Percentiles rank a stretch among this genome's conserved stretches.
phyloP scores from a whole-genome alignment of 2,888 invertebrate genomes.

The Sarcophaga carnaria region DNA sequence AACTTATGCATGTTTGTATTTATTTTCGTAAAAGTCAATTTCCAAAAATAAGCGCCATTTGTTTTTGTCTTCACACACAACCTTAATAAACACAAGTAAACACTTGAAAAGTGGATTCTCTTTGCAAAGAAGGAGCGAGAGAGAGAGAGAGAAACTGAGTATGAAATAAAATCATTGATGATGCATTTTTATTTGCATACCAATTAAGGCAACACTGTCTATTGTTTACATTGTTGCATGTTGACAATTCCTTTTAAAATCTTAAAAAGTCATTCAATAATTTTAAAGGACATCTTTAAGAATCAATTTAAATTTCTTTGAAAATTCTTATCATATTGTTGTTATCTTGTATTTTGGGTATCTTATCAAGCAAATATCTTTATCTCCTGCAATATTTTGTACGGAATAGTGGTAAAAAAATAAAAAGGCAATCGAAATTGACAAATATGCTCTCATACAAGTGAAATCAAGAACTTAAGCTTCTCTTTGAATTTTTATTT shows the following conservation, averaged over 20 bases:
- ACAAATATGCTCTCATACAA: too few relatives aligned
- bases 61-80: constrained; percentile 13
- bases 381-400: too few relatives aligned
- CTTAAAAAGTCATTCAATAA: background rate
- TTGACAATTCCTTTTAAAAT: background rate
- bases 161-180: background rate
- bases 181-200: background rate
- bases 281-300: background rate
- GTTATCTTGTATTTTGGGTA: too few relatives aligned
- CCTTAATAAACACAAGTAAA: constrained; percentile 11
- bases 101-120: background rate
- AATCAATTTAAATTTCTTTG: background rate
- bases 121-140: background rate
- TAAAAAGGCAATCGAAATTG: too few relatives aligned
- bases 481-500: too few relatives aligned
- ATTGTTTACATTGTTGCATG: background rate
- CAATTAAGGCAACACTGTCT: background rate
- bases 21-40: constrained; percentile 41
- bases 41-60: constrained; percentile 37
- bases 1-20: background rate
- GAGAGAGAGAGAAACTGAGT: background rate
- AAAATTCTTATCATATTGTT: too few relatives aligned
- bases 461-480: too few relatives aligned
- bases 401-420: too few relatives aligned
- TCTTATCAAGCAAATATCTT: too few relatives aligned